These are phyloP conservation scores for Copidosoma aretas DNA, from an alignment of 2,888 invertebrate genomes.

Conservation along the genomic window DNA sequence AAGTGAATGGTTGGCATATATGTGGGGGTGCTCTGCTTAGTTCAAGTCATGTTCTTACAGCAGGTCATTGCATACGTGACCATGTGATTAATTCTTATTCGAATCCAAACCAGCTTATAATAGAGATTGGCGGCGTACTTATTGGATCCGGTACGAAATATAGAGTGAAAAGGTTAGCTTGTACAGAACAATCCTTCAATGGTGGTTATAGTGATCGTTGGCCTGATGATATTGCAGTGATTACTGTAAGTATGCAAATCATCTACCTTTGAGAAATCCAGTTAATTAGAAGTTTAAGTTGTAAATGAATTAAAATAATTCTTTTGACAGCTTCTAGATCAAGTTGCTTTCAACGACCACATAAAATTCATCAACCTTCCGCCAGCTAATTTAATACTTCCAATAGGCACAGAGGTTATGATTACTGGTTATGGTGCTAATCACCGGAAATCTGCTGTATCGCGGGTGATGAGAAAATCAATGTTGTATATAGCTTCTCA, in stretches of 20 bases:
- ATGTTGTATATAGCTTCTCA: background rate
- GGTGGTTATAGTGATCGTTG: background rate
- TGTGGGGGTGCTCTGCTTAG: constrained; percentile 68
- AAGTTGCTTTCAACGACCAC: background rate
- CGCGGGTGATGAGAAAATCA: constrained; percentile 3
- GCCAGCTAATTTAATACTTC: background rate
- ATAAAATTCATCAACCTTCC: constrained; percentile 9
- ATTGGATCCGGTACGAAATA: constrained; percentile 2
- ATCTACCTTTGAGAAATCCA: background rate
- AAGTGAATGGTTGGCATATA: constrained; percentile 60
- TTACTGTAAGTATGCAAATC: constrained; percentile 21
- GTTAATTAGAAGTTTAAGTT: background rate
- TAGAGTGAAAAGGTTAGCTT: constrained; percentile 3
- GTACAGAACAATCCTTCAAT: background rate
- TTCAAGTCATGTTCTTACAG: constrained; percentile 44
- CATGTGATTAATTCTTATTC: background rate
- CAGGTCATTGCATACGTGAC: background rate
- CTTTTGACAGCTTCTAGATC: constrained; percentile 11
- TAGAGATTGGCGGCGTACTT: constrained; percentile 6
- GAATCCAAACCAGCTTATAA: background rate
- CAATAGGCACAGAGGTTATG: background rate
- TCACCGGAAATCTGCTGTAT: background rate
- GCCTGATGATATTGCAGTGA: constrained; percentile 28
- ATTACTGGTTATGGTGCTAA: constrained; percentile 16
- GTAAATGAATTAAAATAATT: background rate